These are phyloP conservation scores for Hyperopisus bebe DNA, from an alignment of 2,113 vertebrate species.

Conservation along the genomic window DNA sequence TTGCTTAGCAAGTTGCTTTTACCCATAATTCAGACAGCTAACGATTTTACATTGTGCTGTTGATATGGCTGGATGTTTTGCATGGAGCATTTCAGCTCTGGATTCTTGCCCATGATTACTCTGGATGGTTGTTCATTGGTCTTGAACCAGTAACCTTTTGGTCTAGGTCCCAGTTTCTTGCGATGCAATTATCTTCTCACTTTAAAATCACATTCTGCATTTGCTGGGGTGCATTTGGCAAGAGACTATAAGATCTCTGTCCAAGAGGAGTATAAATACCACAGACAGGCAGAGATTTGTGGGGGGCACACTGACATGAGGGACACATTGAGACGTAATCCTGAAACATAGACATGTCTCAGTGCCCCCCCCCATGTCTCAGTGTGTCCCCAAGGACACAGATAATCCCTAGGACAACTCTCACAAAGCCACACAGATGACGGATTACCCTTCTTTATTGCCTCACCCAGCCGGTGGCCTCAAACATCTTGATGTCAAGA, in stretches of 20 bases:
- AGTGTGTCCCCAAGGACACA: background rate
- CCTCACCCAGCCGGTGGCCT: conserved; percentile 46
- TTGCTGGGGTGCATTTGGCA: background rate
- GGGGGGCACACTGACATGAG: background rate
- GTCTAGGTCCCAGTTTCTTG: background rate
- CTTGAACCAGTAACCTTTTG: background rate
- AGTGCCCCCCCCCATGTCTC: too few species aligned
- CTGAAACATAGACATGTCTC: too few species aligned
- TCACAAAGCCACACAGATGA: background rate
- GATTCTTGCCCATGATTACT: background rate
- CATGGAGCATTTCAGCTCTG: background rate
- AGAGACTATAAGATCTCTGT: background rate
- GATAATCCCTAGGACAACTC: background rate
- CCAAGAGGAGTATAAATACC: background rate
- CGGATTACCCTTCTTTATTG: background rate
- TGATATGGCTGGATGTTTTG: background rate
- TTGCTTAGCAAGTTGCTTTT: background rate
- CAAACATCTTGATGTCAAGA: conserved; percentile 47
- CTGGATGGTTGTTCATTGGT: background rate
- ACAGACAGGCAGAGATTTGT: background rate
- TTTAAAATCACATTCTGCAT: background rate
- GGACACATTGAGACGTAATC: background rate
- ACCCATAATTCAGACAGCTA: background rate
- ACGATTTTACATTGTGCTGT: background rate
- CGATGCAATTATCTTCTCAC: background rate